Base-by-base conservation (phyloP, 2,888 invertebrate species). In the Sesia apiformis region DNA sequence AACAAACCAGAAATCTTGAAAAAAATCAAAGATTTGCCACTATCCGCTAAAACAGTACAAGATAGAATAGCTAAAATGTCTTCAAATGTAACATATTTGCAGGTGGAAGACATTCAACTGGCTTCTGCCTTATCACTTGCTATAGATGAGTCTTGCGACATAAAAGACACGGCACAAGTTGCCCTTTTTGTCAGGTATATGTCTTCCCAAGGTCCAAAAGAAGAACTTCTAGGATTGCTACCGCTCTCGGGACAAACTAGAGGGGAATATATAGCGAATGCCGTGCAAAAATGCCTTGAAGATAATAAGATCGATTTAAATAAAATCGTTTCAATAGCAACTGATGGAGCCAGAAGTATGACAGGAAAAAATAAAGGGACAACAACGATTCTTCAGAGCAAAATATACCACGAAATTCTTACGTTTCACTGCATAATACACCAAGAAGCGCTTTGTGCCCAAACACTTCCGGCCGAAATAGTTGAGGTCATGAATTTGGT, bases 401-500 rank as follows among this genome's bases (percentile, higher is more conserved):
- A 55, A 50, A 53, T 53, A 40, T 4, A 49, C 39, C 53, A 53
- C 50, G 58, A 64, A 54, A 54, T 54, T 56, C 55, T 61, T 60
- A 60, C 64, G 51, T 54, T 54, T 42, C 54, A 51, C 39, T 51
- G 51, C 39, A 51, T 53, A 50, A 52, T 52, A 63, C 52, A 55
- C 52, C 55, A 55, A 49, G 55, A 55, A 55, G 66, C 64, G 53
- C 66, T 66, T 63, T 60, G 58, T 60, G 59, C 55, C 54, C 58
- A 60, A 58, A 63, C 57, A 58, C 61, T 62, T 62, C 60, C 55
- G 40, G 49, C 57, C 55, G 58, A 61, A 63, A 60, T 62, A 60
- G 57, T 60, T 62, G 60, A 63, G 58, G 62, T 65, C 56, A 65
- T 63, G 61, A 59, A 63, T 49, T 60, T 59, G 55, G 61, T 63